Conservation (phyloP, 2,113 vertebrate species). For the Ochotona princeps region DNA sequence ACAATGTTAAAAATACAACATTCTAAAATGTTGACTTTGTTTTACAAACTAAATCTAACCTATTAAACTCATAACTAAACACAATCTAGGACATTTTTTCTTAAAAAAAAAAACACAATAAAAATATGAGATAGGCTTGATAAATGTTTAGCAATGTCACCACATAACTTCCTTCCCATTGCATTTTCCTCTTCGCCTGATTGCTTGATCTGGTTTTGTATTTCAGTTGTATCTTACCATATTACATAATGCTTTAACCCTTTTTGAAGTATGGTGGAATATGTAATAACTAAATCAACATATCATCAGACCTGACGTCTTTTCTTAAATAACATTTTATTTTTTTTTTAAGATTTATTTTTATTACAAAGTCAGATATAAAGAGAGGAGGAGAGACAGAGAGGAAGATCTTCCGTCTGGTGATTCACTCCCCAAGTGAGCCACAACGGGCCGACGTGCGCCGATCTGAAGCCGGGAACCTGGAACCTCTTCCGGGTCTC, state of each 20-base stretch:
- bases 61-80: not conserved
- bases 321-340: conserved; percentile 29
- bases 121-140: not conserved
- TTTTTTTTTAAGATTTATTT: too few relatives aligned
- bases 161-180: not conserved
- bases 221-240: conserved; percentile 16
- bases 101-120: not conserved
- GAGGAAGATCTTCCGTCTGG: too few relatives aligned
- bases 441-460: too few relatives aligned
- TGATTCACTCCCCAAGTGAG: too few relatives aligned
- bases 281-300: conserved; percentile 32
- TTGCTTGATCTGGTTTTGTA: not conserved
- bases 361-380: too few relatives aligned
- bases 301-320: not conserved
- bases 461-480: too few relatives aligned
- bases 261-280: not conserved
- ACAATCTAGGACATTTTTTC: conserved; percentile 2
- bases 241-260: not conserved
- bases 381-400: too few relatives aligned
- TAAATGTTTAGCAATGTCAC: not conserved
- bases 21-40: conserved; percentile 31
- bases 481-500: too few relatives aligned
- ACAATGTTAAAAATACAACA: too few relatives aligned
- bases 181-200: not conserved
- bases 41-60: conserved; percentile 27